Conservation (phyloP, 2,797 vertebrate species). For the Meda fulgida region DNA sequence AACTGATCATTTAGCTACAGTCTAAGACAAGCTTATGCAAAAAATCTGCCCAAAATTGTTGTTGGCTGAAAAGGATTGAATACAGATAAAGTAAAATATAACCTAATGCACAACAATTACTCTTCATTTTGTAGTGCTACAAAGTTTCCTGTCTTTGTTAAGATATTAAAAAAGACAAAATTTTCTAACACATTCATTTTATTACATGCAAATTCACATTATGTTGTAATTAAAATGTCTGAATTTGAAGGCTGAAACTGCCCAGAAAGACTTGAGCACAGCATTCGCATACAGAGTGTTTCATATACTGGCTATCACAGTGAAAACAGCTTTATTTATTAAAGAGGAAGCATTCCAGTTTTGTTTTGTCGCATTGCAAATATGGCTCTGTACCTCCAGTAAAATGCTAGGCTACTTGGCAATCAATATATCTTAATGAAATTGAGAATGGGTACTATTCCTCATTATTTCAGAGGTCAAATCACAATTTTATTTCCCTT, state of each 20-base stretch:
- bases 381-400: not conserved
- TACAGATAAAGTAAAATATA: not conserved
- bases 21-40: not conserved
- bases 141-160: not conserved
- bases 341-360: not conserved
- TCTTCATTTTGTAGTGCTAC: not conserved
- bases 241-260: not conserved
- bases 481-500: slow-evolving; percentile 64
- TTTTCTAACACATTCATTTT: not conserved
- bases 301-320: not conserved
- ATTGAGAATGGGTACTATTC: slow-evolving; percentile 46
- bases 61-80: not conserved
- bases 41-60: not conserved
- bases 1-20: not conserved
- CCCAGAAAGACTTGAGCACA: not conserved
- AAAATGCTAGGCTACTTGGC: not conserved
- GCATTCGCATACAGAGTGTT: not conserved
- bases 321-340: not conserved
- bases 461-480: slow-evolving; percentile 65
- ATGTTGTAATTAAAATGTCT: not conserved
- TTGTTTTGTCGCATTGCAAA: not conserved
- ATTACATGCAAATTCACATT: not conserved
- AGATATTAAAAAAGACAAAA: not conserved
- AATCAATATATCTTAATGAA: slow-evolving; percentile 39
- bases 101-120: too few relatives aligned